Percentiles rank a stretch among this genome's conserved stretches.
Conservation (phyloP, 2,888 invertebrate species). For the Agrilus cyanescens region DNA sequence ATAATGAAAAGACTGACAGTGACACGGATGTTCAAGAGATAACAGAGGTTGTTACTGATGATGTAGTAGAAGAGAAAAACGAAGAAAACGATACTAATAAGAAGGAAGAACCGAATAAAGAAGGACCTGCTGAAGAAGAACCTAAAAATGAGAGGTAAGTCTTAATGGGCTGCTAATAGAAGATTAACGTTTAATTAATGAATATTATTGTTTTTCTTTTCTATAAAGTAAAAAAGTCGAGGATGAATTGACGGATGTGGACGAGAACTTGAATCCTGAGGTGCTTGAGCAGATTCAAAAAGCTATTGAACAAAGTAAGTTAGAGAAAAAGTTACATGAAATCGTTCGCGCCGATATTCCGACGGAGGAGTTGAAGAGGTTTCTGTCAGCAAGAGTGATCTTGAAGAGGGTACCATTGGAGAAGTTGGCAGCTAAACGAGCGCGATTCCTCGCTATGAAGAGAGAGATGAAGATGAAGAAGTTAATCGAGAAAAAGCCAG, state of each 20-base stretch:
- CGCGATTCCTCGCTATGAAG: not conserved
- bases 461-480: constrained; percentile 1
- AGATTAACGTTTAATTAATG: no score
- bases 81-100: not conserved
- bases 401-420: not conserved
- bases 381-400: constrained; percentile 11
- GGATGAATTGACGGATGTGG: constrained; percentile 6
- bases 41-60: not conserved
- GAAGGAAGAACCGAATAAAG: no score
- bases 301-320: constrained; percentile 11
- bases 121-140: no score
- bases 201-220: no score
- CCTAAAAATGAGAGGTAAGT: no score
- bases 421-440: no score
- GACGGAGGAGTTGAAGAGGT: constrained; percentile 10
- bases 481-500: constrained; percentile 5
- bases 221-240: no score
- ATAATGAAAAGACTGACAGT: constrained; percentile 31
- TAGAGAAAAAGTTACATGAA: constrained; percentile 17
- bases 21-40: constrained; percentile 25
- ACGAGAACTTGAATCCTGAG: constrained; percentile 4
- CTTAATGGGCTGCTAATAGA: no score
- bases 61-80: no score
- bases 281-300: constrained; percentile 8
- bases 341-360: constrained; percentile 5